Conservation (phyloP, 2,888 invertebrate genomes). For the Dugesia japonica region DNA sequence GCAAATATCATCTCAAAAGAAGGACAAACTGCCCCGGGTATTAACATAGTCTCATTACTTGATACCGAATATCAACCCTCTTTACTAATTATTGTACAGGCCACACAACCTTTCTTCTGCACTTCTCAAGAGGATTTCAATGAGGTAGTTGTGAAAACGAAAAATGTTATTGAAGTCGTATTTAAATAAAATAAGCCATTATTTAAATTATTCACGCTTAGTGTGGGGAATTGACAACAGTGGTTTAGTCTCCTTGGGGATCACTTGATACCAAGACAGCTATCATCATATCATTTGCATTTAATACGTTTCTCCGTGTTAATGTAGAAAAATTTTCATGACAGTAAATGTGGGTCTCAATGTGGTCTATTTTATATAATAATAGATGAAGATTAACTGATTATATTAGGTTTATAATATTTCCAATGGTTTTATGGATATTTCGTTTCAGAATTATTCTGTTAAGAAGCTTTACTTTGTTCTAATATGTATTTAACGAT, state of each 20-base stretch:
- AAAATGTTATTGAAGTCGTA: slow-evolving; percentile 20
- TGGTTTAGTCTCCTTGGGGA: slow-evolving; percentile 9
- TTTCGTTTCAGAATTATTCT: slow-evolving; percentile 14
- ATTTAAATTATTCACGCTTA: slow-evolving; percentile 20
- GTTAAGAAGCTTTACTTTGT: slow-evolving; percentile 13
- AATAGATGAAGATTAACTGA: slow-evolving; percentile 15
- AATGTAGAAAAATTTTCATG: neutral
- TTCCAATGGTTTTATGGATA: slow-evolving; percentile 6
- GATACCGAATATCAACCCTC: slow-evolving; percentile 20
- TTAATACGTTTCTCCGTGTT: slow-evolving; percentile 16
- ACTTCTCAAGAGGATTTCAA: slow-evolving; percentile 1
- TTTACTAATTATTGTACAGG: slow-evolving; percentile 16
- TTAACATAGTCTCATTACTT: slow-evolving; percentile 8
- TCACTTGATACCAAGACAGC: slow-evolving; percentile 20
- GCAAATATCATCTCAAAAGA: neutral
- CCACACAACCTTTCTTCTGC: slow-evolving; percentile 8
- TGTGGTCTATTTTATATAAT: slow-evolving; percentile 1
- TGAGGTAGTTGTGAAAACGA: slow-evolving; percentile 5
- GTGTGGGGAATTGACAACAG: slow-evolving; percentile 15
- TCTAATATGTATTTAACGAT: neutral
- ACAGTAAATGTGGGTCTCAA: neutral
- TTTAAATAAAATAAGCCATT: slow-evolving; percentile 20
- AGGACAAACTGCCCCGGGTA: slow-evolving; percentile 3
- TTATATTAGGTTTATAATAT: slow-evolving; percentile 14
- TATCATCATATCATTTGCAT: slow-evolving; percentile 20